A percentile compares a stretch with the other conserved stretches of the same genome.
phyloP scores from a whole-genome alignment of 1,140 invertebrate species.

The Radopholus similis region DNA sequence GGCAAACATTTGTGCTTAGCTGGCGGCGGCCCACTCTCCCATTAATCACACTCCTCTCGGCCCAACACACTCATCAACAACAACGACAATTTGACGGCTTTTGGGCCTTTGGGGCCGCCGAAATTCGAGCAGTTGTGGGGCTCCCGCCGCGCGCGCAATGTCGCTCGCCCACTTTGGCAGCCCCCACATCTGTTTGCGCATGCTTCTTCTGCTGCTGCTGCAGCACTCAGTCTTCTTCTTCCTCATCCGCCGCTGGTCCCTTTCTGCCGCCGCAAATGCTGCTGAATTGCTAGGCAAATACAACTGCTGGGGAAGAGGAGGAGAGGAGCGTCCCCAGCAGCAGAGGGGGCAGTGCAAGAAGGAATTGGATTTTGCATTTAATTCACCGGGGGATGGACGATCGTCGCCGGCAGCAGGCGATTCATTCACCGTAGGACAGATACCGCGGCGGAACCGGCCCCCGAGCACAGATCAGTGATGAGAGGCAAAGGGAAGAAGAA shows the following conservation, averaged over 20 bases:
- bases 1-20: no score
- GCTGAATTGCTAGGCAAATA: conserved; percentile 26
- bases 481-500: not conserved
- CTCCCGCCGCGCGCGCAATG: no score
- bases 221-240: not conserved
- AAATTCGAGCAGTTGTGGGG: no score
- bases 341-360: not conserved
- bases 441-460: no score
- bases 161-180: no score
- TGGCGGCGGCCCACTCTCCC: no score
- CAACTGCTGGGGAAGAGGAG: not conserved
- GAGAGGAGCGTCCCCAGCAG: not conserved
- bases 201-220: not conserved
- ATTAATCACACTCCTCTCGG: no score
- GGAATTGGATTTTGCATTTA: conserved; percentile 13
- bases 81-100: no score
- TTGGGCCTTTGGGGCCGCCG: no score
- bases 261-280: conserved; percentile 8
- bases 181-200: no score
- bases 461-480: not conserved
- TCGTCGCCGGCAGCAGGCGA: not conserved
- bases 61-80: no score
- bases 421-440: no score
- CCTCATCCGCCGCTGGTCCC: not conserved
- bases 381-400: not conserved